These are phyloP conservation scores for Aurelia sp. DNA, from an alignment of 30 jellyfish, hydroid and myxozoan species.

Conservation along the genomic window DNA sequence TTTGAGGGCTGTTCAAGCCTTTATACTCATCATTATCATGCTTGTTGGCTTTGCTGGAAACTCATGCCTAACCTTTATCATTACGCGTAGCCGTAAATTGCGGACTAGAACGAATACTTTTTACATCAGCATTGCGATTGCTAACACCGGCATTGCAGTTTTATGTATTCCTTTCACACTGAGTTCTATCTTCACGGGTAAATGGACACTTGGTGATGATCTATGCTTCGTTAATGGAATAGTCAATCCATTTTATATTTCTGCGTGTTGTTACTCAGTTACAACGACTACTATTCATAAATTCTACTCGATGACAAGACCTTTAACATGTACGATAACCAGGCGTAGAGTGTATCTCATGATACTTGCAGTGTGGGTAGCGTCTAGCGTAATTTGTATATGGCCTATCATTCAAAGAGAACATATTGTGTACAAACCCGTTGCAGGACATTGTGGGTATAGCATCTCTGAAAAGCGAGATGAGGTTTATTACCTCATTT, in stretches of 20 bases:
- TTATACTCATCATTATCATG: slow-evolving; percentile 20
- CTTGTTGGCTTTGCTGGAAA: slow-evolving; percentile 65
- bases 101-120: slow-evolving; percentile 72
- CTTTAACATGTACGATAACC: slow-evolving; percentile 57
- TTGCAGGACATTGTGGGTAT: slow-evolving; percentile 73
- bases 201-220: slow-evolving; percentile 64
- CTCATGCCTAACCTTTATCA: slow-evolving; percentile 13
- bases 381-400: slow-evolving; percentile 44
- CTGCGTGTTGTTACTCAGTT: slow-evolving; percentile 69
- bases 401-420: slow-evolving; percentile 53
- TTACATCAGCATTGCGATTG: slow-evolving; percentile 58
- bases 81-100: slow-evolving; percentile 56
- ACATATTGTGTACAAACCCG: slow-evolving; percentile 58
- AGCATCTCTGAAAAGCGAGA: slow-evolving; percentile 10
- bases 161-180: slow-evolving; percentile 75
- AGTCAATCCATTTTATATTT: slow-evolving; percentile 71
- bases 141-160: slow-evolving; percentile 71
- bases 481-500: slow-evolving; percentile 23
- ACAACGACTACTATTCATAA: slow-evolving; percentile 74
- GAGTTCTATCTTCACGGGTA: slow-evolving; percentile 48
- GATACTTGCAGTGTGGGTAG: slow-evolving; percentile 40
- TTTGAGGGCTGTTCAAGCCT: slow-evolving; percentile 38
- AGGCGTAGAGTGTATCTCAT: slow-evolving; percentile 16
- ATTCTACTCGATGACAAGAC: slow-evolving; percentile 49
- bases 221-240: slow-evolving; percentile 70